Evolutionary conservation across 2,888 invertebrate genomes (phyloP).

Genomic region (Meta bourneti): DNA sequence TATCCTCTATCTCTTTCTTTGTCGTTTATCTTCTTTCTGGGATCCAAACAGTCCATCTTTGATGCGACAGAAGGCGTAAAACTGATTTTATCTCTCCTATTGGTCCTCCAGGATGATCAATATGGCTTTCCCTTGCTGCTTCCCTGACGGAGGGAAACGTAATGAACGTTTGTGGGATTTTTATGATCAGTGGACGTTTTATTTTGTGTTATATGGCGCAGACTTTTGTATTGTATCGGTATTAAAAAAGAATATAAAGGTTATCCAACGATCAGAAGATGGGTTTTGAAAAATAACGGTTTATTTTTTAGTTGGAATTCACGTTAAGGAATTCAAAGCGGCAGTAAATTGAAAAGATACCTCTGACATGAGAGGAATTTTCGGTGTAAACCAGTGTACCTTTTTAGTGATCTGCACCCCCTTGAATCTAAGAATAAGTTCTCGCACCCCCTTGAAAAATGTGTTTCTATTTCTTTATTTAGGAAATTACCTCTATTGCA

Average conservation of each 20-base stretch:
- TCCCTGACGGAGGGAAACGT: background rate
- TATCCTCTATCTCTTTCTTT: background rate
- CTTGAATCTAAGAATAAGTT: too few species aligned
- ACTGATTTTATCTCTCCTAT: background rate
- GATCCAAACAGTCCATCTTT: background rate
- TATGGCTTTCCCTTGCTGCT: background rate
- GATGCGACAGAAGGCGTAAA: background rate
- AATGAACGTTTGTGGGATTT: background rate
- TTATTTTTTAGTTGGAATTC: too few species aligned
- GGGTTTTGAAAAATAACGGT: background rate
- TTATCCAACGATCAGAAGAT: background rate
- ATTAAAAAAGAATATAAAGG: too few species aligned
- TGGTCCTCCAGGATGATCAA: background rate
- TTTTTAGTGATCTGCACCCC: too few species aligned
- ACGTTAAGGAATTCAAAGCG: too few species aligned
- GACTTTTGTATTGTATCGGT: background rate
- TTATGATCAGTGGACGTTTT: background rate
- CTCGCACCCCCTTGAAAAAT: too few species aligned
- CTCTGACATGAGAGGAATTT: too few species aligned
- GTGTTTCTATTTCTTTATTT: too few species aligned
- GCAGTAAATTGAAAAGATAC: too few species aligned
- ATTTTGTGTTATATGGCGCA: background rate
- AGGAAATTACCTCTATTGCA: too few species aligned
- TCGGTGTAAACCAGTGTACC: too few species aligned
- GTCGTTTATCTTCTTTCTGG: background rate